Evolutionary conservation across 2,113 vertebrate genomes (phyloP).

Genomic region (Xenus cinereus): DNA sequence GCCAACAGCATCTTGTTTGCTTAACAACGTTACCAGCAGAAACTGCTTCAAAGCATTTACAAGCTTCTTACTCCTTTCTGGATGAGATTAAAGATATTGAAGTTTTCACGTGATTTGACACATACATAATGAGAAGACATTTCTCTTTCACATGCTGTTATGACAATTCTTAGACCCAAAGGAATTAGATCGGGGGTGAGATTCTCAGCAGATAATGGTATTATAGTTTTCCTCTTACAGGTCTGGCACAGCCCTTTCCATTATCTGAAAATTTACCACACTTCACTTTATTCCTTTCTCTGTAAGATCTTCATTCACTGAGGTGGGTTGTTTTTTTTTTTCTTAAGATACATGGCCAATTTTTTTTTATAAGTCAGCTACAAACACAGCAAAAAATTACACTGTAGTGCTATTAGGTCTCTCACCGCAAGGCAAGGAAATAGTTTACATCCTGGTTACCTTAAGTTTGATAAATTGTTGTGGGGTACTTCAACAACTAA

Average conservation of each 20-base stretch:
- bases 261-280: neutral
- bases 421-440: neutral
- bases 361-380: neutral
- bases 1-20: neutral
- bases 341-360: neutral
- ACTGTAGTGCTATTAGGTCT: neutral
- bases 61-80: neutral
- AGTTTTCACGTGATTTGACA: neutral
- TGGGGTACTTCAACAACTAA: neutral
- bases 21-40: neutral
- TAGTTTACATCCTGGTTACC: neutral
- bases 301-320: neutral
- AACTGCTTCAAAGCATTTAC: neutral
- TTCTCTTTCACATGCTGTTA: neutral
- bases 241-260: neutral
- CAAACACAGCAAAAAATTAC: neutral
- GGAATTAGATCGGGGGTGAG: neutral
- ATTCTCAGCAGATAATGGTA: neutral
- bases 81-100: neutral
- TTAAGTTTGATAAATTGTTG: neutral
- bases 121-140: neutral
- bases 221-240: neutral
- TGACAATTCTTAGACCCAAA: neutral
- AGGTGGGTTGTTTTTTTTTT: neutral
- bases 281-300: neutral